phyloP scores from a whole-genome alignment of 1,140 invertebrate genomes.

The Pantala flavescens region DNA sequence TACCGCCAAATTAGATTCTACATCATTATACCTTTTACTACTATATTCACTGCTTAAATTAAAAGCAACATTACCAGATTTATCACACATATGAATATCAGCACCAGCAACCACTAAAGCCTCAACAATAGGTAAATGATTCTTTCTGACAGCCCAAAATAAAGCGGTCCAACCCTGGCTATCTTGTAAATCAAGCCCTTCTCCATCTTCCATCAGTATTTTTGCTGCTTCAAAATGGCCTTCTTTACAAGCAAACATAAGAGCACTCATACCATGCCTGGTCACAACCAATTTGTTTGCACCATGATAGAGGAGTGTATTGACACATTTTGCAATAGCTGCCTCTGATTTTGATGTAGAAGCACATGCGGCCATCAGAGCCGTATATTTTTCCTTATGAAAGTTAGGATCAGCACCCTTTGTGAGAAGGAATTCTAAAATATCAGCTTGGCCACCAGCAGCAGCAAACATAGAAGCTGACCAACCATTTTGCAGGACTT shows the following conservation, averaged over 20 bases:
- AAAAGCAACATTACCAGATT: neutral
- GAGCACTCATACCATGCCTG: constrained; percentile 41
- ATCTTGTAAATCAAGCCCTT: constrained; percentile 43
- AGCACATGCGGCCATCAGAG: constrained; percentile 42
- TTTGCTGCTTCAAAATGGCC: constrained; percentile 43
- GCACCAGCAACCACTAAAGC: neutral
- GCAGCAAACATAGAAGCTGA: constrained; percentile 41
- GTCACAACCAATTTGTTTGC: constrained; percentile 38
- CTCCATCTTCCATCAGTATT: constrained; percentile 40
- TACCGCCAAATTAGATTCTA: neutral
- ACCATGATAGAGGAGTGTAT: constrained; percentile 33
- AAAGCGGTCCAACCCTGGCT: constrained; percentile 28
- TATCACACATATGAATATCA: neutral
- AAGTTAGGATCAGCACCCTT: constrained; percentile 37
- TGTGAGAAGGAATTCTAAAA: constrained; percentile 35
- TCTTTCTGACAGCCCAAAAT: constrained; percentile 6
- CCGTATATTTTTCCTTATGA: constrained; percentile 39
- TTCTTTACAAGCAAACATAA: constrained; percentile 55
- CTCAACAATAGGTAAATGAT: neutral
- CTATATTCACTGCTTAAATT: neutral
- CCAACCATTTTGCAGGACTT: constrained; percentile 31
- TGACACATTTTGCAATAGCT: constrained; percentile 34
- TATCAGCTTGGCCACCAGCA: constrained; percentile 30
- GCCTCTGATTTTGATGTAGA: constrained; percentile 29
- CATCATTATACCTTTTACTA: neutral